Percentiles rank a stretch among this genome's conserved stretches.
phyloP scores from a whole-genome alignment of 2,888 invertebrate genomes.

The Eupeodes latifasciatus region DNA sequence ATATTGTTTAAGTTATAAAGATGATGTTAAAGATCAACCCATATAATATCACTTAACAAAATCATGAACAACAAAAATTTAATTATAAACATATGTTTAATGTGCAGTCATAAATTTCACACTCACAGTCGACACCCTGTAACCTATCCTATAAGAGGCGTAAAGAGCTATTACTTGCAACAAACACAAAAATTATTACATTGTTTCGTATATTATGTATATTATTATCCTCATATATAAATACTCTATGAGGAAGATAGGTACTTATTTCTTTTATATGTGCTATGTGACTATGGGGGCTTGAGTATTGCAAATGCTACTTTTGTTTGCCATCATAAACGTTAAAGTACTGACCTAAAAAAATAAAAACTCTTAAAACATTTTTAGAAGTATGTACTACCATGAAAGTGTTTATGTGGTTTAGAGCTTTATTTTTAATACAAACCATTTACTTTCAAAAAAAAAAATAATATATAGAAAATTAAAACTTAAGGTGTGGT shows the following conservation, averaged over 20 bases:
- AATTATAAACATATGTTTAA: no score
- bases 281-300: not conserved
- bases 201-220: not conserved
- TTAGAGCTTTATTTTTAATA: not conserved
- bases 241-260: not conserved
- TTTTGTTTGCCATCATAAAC: slow-evolving; percentile 29
- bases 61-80: no score
- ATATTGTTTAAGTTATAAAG: no score
- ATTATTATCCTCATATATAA: slow-evolving; percentile 26
- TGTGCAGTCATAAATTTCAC: not conserved
- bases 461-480: not conserved
- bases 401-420: slow-evolving; percentile 7
- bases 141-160: no score
- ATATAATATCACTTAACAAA: no score
- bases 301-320: not conserved
- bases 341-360: slow-evolving; percentile 52
- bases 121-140: not conserved
- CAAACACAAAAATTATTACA: slow-evolving; percentile 19
- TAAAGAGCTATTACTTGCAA: not conserved
- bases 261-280: not conserved
- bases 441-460: not conserved
- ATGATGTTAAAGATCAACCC: no score
- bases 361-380: slow-evolving; percentile 17
- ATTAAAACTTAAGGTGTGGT: slow-evolving; percentile 1
- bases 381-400: not conserved